phyloP scores from a whole-genome alignment of 2,797 vertebrate species.

The Rhodeus uyekii region DNA sequence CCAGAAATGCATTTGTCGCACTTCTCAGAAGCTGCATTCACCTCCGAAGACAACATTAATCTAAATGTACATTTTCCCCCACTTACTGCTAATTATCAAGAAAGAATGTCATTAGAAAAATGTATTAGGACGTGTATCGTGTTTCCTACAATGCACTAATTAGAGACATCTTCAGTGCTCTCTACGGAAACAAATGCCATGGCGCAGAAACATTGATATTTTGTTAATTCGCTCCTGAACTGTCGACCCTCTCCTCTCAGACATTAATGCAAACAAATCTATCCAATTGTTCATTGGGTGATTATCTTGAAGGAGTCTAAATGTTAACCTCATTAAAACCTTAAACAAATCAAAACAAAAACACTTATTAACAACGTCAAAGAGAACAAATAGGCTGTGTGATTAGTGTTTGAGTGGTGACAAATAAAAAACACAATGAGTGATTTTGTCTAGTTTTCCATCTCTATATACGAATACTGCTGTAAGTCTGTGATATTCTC shows the following conservation, averaged over 20 bases:
- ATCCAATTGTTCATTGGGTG: slow-evolving; percentile 12
- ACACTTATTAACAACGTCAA: slow-evolving; percentile 1
- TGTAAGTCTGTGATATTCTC: neutral
- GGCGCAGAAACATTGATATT: slow-evolving; percentile 50
- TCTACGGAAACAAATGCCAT: slow-evolving; percentile 27
- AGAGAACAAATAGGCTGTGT: slow-evolving; percentile 25
- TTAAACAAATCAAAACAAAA: slow-evolving; percentile 38
- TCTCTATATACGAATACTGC: neutral
- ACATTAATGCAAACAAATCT: slow-evolving; percentile 22
- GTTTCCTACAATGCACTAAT: slow-evolving; percentile 49
- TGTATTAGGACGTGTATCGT: slow-evolving; percentile 37
- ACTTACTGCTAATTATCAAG: slow-evolving; percentile 35
- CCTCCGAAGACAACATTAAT: slow-evolving; percentile 24
- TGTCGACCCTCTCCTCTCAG: slow-evolving; percentile 29
- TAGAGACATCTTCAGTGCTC: slow-evolving; percentile 34
- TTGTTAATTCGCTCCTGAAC: slow-evolving; percentile 37
- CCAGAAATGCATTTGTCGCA: slow-evolving; percentile 2
- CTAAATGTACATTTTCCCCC: slow-evolving; percentile 24
- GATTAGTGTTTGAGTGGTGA: neutral
- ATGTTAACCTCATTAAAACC: slow-evolving; percentile 47
- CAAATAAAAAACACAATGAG: slow-evolving; percentile 1
- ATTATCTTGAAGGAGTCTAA: slow-evolving; percentile 30
- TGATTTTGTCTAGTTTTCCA: slow-evolving; percentile 34
- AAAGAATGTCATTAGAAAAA: slow-evolving; percentile 44
- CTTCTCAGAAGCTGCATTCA: neutral